These are phyloP conservation scores for Phallusia fumigata DNA, from an alignment of 23 tunicate genomes.

Conservation along the genomic window DNA sequence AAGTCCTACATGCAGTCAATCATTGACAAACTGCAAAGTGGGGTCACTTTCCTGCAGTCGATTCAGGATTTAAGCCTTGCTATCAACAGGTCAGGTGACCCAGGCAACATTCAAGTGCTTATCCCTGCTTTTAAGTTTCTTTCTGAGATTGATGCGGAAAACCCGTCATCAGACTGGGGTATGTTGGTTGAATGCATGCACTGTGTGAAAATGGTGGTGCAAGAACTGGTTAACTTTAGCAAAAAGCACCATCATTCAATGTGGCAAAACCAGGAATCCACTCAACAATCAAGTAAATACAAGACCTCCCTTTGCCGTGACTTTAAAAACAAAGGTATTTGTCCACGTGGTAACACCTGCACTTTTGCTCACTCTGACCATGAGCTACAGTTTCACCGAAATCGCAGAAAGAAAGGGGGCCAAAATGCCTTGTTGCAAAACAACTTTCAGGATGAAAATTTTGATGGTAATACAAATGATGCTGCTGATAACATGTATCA, in stretches of 20 bases:
- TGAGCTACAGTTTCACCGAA: slow-evolving; percentile 73
- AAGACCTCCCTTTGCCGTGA: slow-evolving; percentile 90
- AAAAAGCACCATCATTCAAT: slow-evolving; percentile 49
- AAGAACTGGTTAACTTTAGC: slow-evolving; percentile 44
- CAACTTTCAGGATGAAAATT: background rate
- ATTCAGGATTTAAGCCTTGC: slow-evolving; percentile 64
- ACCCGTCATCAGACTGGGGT: slow-evolving; percentile 29
- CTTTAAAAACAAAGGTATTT: slow-evolving; percentile 65
- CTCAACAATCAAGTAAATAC: slow-evolving; percentile 69
- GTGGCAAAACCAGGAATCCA: slow-evolving; percentile 71
- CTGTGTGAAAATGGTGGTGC: slow-evolving; percentile 38
- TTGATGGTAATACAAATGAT: background rate
- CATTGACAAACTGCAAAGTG: slow-evolving; percentile 84
- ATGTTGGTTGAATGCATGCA: slow-evolving; percentile 39
- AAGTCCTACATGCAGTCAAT: slow-evolving; percentile 93
- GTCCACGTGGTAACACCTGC: slow-evolving; percentile 84
- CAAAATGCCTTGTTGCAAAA: slow-evolving; percentile 21
- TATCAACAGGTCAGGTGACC: slow-evolving; percentile 47
- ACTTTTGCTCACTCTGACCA: slow-evolving; percentile 92
- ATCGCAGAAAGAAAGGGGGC: slow-evolving; percentile 61
- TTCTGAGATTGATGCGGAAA: slow-evolving; percentile 45
- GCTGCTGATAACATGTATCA: background rate
- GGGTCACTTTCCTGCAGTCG: slow-evolving; percentile 42
- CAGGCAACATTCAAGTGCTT: slow-evolving; percentile 41
- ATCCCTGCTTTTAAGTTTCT: slow-evolving; percentile 49